Base-by-base conservation (phyloP, 2,888 invertebrate species). In the Corbicula japonica region DNA sequence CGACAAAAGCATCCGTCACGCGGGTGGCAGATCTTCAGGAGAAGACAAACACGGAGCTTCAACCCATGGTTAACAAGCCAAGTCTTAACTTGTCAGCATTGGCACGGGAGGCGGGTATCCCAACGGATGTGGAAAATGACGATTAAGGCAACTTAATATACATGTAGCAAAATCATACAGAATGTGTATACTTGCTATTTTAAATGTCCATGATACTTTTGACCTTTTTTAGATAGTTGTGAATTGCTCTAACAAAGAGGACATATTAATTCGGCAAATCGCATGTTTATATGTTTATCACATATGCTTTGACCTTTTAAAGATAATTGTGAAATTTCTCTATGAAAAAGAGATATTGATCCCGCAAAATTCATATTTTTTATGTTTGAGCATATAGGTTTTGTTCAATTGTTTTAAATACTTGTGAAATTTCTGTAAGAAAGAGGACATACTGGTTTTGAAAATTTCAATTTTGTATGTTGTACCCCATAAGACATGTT, bases 291-390 rank as follows among this genome's bases (percentile, higher is more conserved):
- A 50, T 50, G 10, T 50, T 50, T 50, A 50, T 50, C 50, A 50
- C 50, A 50, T 50, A 50, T 50, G 50, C 50, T 50, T 50, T 50
- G 50, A 50, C 50, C 50, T 50, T 50, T 50, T 50, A 50, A 50
- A 50, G 50, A 50, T 50, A 50, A 50, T 50, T 50, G 50, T 50
- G 50, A 50, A 50, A 50, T 50, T 50, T 50, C 50, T 50, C 50
- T 50, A 50, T 50, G 50, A 50, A 50, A 50, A 50, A 50, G 10
- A 50, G 50, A 50, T 50, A 50, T 50, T 50, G 21, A 50, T 50
- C 50, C 50, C 50, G 50, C 50, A 50, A 50, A 50, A 50, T 50
- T 50, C 41, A 41, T 41, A 41, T n/a, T 41, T 15, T 41, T 41
- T 41, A 41, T 41, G 41, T 41, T 41, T 41, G 41, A 41, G 41